Evolutionary conservation across 2,888 invertebrate genomes (phyloP), one percentile per base, ranked within the genome.

Genomic region (Napeogenes sylphis): DNA sequence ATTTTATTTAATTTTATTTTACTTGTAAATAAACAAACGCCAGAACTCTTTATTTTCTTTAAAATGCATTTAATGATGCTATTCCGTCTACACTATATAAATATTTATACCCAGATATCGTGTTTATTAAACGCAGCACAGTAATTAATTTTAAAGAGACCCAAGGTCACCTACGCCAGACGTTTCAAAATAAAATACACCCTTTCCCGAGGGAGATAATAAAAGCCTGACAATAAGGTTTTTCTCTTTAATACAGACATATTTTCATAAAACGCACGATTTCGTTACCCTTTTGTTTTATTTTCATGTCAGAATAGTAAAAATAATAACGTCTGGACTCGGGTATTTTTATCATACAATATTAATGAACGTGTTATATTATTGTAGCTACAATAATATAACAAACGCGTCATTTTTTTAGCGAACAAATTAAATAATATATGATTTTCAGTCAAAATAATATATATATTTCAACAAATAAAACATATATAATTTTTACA

Each of bases 191-290:
- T 21, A 5, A 21, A 51, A 46, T 46, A n/a, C 14, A n/a, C 3
- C 51, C 30, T 51, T 51, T 21, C 75, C 79, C 73, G 76, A 78
- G 74, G 75, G 79, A 75, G 79, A 79, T 72, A 77, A 75, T 62
- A 65, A 66, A 68, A 60, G 65, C 35, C 53, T 47, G 55, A 45
- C 63, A 59, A 56, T 68, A 68, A 68, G 67, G 42, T 63, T 68
- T 35, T 66, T 63, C 65, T 67, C 59, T 61, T 51, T 62, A 62
- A 62, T 65, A 68, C 63, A 68, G 58, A 62, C 63, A 56, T 57
- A 51, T 57, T 30, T 47, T 61, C 59, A 57, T 46, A 54, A 55
- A 55, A 47, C 32, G 42, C 56, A 54, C 45, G 45, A 8, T 38
- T 47, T n/a, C 47, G 21, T 47, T 47, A 47, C 14, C 38, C 8